Base-by-base conservation (phyloP, 2,113 vertebrate species). In the Notarius lentiginosus region DNA sequence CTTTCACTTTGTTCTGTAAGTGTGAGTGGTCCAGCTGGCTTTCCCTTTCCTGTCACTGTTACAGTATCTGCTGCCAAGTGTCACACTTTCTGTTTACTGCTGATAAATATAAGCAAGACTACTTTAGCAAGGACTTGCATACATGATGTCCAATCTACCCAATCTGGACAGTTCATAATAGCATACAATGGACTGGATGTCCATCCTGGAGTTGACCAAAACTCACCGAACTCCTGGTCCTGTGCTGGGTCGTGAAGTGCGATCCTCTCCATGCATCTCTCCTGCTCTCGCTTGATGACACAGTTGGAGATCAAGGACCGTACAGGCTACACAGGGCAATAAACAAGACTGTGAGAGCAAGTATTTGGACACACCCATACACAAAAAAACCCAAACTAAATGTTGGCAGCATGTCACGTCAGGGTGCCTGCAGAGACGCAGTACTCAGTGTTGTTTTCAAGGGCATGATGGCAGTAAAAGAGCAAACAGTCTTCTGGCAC, bases 241-340 rank as follows among this genome's bases (percentile, higher is more conserved):
- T 94, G 90, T 2, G 49, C 51, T 55, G 92, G 87, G 80, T 91
- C 77, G 79, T 95, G 94, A 77, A 84, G 84, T 1, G 83, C 83
- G 41, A 96, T 96, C 87, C 66, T 93, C 89, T 94, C 93, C 93
- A 94, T 93, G 91, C 95, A 96, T 88, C 94, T 94, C 89, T 96
- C 95, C 81, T 95, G 93, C 86, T 95, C 95, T 14, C 92, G 91
- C 85, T 95, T 93, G 85, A 94, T 95, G 79, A 96, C 83, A 51
- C 95, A 96, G 91, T 95, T 89, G 66, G 90, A 91, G 84, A 88
- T 92, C 72, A 89, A 91, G 1, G 93, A 91, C 79, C 92, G 83
- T 81, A 88, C 90, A 22, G 92, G 90, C 79, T 91, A 88, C 91
- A 93, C 51, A 84, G 41, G 84, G 27, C 30, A 90, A 88, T 60